These are phyloP conservation scores for Cotesia congregata DNA, from an alignment of 2,888 invertebrate species.

Conservation along the genomic window DNA sequence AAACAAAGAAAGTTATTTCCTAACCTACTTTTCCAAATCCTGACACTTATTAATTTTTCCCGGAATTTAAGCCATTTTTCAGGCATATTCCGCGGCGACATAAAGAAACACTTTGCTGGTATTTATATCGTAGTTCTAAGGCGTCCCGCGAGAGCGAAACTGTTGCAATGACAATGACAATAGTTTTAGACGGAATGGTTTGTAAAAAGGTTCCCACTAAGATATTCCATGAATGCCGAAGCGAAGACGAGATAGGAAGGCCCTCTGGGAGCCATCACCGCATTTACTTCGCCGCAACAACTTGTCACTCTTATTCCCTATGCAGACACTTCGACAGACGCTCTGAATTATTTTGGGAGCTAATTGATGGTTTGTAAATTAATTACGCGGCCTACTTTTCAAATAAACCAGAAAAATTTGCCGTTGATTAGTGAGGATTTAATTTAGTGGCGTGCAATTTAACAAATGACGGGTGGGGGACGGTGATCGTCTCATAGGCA, in stretches of 20 bases:
- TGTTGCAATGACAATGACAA: conserved; percentile 50
- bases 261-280: conserved; percentile 32
- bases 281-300: conserved; percentile 33
- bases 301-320: not conserved
- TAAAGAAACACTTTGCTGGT: too few relatives aligned
- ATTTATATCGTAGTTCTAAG: not conserved
- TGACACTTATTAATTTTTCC: too few relatives aligned
- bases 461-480: conserved; percentile 45
- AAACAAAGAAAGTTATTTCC: not conserved
- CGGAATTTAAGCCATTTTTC: too few relatives aligned
- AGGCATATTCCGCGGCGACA: too few relatives aligned
- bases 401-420: too few relatives aligned
- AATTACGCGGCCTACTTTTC: too few relatives aligned
- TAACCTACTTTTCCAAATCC: too few relatives aligned
- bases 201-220: conserved; percentile 54
- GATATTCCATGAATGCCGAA: conserved; percentile 60
- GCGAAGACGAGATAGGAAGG: conserved; percentile 48
- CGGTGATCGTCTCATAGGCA: conserved; percentile 46
- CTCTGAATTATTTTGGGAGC: too few relatives aligned
- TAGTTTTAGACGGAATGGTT: not conserved
- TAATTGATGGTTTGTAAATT: conserved; percentile 8
- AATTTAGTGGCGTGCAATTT: too few relatives aligned
- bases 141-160: conserved; percentile 38
- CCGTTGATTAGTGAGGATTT: too few relatives aligned
- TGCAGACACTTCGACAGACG: not conserved